phyloP scores from a whole-genome alignment of 2,797 vertebrate species.

The Danio tinwini region DNA sequence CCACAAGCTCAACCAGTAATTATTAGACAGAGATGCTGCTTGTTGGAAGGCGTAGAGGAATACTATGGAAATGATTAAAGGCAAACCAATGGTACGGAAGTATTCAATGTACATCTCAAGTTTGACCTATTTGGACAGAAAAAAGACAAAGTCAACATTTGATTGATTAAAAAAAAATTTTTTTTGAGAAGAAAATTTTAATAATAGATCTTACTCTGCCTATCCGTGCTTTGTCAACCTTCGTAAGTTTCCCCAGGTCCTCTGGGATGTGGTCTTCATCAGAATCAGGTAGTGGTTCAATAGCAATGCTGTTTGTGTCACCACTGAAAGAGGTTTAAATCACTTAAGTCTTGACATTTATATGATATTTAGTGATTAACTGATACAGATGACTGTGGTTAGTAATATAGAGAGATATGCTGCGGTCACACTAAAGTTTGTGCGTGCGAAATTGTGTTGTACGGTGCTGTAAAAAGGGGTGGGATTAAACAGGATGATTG shows the following conservation, averaged over 20 bases:
- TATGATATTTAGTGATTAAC: neutral
- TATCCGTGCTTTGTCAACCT: slow-evolving; percentile 64
- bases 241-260: slow-evolving; percentile 67
- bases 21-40: slow-evolving; percentile 84
- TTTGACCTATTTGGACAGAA: slow-evolving; percentile 81
- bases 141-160: neutral
- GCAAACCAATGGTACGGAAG: slow-evolving; percentile 80
- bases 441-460: too few species aligned
- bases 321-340: slow-evolving; percentile 67
- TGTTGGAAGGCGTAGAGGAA: slow-evolving; percentile 91
- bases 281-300: slow-evolving; percentile 78
- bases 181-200: neutral
- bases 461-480: too few species aligned
- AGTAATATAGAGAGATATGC: neutral
- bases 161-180: too few species aligned
- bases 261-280: slow-evolving; percentile 56
- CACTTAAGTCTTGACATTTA: neutral
- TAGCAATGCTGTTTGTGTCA: slow-evolving; percentile 81
- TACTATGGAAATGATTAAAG: slow-evolving; percentile 78
- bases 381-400: slow-evolving; percentile 1
- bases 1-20: slow-evolving; percentile 97
- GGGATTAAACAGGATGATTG: too few species aligned
- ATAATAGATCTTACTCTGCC: slow-evolving; percentile 77
- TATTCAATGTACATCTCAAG: slow-evolving; percentile 85
- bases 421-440: too few species aligned